Percentiles rank a stretch among this genome's conserved stretches.
phyloP scores from a whole-genome alignment of 2,113 vertebrate genomes.

The Haemorhous mexicanus region DNA sequence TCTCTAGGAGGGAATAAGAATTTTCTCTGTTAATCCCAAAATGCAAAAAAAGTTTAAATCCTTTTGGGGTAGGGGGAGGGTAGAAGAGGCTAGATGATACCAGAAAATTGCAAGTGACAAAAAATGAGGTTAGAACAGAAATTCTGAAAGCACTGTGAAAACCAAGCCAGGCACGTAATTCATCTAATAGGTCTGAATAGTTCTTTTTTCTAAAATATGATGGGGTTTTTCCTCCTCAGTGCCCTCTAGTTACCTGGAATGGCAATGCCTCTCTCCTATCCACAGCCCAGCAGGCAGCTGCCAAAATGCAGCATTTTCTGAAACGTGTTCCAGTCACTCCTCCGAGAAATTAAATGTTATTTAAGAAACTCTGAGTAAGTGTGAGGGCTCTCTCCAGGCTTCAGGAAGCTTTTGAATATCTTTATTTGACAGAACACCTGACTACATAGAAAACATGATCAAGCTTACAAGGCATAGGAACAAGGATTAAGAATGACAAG shows the following conservation, averaged over 20 bases:
- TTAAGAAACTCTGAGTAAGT: background rate
- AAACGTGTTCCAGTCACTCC: background rate
- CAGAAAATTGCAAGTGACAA: background rate
- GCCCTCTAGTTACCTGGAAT: background rate
- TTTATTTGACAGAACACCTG: background rate
- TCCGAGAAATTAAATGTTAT: background rate
- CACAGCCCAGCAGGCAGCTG: background rate
- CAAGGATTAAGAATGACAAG: constrained; percentile 22
- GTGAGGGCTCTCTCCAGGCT: background rate
- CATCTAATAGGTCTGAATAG: background rate
- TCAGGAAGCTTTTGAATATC: background rate
- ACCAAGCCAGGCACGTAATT: background rate
- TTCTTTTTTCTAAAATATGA: background rate
- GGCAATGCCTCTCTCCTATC: background rate
- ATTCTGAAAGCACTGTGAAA: background rate
- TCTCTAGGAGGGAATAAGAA: background rate
- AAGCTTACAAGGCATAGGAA: background rate
- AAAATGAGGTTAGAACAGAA: background rate
- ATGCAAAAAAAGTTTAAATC: background rate
- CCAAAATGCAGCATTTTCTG: background rate
- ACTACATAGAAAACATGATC: background rate
- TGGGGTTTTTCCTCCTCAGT: background rate
- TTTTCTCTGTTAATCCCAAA: background rate
- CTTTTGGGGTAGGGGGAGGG: background rate
- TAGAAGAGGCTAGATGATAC: background rate